Evolutionary conservation across 2,888 invertebrate genomes (phyloP).

Genomic region (Emmelina monodactyla): DNA sequence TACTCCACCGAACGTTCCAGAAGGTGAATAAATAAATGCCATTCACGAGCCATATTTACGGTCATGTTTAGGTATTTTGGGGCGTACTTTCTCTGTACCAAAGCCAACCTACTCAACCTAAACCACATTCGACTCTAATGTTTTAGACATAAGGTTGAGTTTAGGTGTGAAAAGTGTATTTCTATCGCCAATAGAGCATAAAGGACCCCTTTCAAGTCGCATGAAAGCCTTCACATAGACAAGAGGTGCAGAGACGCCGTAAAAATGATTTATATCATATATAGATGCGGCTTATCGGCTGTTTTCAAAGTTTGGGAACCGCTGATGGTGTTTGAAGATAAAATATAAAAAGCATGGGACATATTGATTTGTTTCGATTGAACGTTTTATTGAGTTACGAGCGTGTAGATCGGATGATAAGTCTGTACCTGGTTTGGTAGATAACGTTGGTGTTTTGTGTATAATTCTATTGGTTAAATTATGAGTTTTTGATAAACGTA

Average conservation of each 20-base stretch:
- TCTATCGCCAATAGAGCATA: conserved; percentile 39
- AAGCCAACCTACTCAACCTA: conserved; percentile 9
- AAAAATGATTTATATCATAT: conserved; percentile 55
- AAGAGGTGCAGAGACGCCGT: conserved; percentile 38
- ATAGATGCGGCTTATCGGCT: conserved; percentile 45
- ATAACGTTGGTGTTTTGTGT: too few relatives aligned
- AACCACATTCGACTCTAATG: conserved; percentile 21
- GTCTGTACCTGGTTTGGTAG: too few relatives aligned
- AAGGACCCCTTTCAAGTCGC: conserved; percentile 45
- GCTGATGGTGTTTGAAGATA: conserved; percentile 38
- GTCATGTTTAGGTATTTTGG: conserved; percentile 46
- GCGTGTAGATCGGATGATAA: not conserved
- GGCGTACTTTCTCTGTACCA: conserved; percentile 24
- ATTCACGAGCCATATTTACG: conserved; percentile 50
- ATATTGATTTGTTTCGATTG: conserved; percentile 19
- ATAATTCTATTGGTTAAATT: too few relatives aligned
- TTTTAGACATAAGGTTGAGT: conserved; percentile 12
- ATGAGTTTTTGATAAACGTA: too few relatives aligned
- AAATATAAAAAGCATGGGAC: conserved; percentile 16
- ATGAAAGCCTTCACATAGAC: conserved; percentile 55
- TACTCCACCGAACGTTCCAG: not conserved
- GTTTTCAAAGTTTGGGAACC: conserved; percentile 40
- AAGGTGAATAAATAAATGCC: conserved; percentile 9
- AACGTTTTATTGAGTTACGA: conserved; percentile 8
- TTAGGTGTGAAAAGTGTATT: conserved; percentile 2